Conservation (phyloP, 2,797 vertebrate genomes). For the Streptopelia turtur region DNA sequence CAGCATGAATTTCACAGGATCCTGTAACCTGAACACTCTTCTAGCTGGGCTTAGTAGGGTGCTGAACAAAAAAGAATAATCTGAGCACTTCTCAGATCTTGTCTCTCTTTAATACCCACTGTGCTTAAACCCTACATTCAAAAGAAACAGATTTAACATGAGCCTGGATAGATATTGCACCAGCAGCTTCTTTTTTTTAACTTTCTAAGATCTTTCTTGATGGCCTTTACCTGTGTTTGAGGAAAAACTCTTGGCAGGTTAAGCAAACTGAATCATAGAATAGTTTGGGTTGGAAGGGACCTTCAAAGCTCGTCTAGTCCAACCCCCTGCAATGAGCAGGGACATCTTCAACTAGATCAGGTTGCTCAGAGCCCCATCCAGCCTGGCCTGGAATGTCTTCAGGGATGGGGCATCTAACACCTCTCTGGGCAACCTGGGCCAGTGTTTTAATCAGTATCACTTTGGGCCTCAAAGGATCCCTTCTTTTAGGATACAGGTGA, state of each 20-base stretch:
- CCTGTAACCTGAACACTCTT: not conserved
- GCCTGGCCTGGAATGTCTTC: no score
- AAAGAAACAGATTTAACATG: not conserved
- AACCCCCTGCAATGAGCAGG: no score
- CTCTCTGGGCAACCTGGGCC: no score
- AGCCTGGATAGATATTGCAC: not conserved
- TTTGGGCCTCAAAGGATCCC: not conserved
- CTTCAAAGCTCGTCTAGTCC: no score
- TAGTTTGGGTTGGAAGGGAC: no score
- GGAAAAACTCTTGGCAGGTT: not conserved
- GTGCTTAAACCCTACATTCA: not conserved
- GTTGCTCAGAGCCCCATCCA: no score
- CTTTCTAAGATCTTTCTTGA: not conserved
- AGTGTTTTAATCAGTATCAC: not conserved
- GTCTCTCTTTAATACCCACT: not conserved
- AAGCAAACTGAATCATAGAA: not conserved
- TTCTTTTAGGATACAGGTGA: not conserved
- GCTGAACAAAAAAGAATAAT: not conserved
- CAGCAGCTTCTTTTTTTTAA: not conserved
- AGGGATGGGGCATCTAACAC: no score
- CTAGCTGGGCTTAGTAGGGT: not conserved
- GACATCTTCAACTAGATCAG: no score
- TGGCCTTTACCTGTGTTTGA: not conserved
- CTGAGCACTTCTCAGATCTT: not conserved
- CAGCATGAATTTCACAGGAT: not conserved